A percentile compares a stretch with the other conserved stretches of the same genome.
phyloP scores from a whole-genome alignment of 2,888 invertebrate genomes.

The Morinoia aosen region DNA sequence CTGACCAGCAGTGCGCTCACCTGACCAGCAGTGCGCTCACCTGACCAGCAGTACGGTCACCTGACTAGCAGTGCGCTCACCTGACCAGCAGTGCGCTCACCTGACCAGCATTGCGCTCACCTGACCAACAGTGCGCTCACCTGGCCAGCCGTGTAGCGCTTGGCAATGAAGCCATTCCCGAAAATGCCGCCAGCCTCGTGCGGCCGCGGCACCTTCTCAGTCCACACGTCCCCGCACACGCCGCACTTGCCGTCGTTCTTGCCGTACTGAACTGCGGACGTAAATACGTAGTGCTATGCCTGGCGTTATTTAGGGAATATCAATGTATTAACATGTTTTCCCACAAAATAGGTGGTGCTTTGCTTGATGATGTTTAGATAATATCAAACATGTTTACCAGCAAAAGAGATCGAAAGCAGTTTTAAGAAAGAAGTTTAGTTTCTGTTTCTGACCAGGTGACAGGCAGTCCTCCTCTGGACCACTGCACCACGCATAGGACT shows the following conservation, averaged over 20 bases:
- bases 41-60: too few species aligned
- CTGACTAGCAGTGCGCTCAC: too few species aligned
- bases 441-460: neutral
- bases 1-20: too few species aligned
- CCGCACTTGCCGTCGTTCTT: constrained; percentile 82
- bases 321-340: neutral
- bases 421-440: neutral
- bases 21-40: too few species aligned
- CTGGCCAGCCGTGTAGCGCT: constrained; percentile 87
- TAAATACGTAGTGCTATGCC: neutral
- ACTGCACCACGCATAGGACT: too few species aligned
- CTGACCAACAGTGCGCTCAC: constrained; percentile 71
- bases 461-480: neutral
- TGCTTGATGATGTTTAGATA: neutral
- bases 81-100: too few species aligned
- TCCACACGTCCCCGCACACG: constrained; percentile 89
- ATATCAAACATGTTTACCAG: neutral
- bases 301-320: neutral
- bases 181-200: constrained; percentile 91
- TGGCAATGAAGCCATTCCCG: constrained; percentile 86
- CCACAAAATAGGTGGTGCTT: too few species aligned
- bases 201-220: constrained; percentile 81
- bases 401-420: neutral
- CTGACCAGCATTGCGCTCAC: too few species aligned
- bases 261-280: constrained; percentile 68